Base-by-base conservation (phyloP, 2,888 invertebrate species). In the Eueremaeus valkanovi region DNA sequence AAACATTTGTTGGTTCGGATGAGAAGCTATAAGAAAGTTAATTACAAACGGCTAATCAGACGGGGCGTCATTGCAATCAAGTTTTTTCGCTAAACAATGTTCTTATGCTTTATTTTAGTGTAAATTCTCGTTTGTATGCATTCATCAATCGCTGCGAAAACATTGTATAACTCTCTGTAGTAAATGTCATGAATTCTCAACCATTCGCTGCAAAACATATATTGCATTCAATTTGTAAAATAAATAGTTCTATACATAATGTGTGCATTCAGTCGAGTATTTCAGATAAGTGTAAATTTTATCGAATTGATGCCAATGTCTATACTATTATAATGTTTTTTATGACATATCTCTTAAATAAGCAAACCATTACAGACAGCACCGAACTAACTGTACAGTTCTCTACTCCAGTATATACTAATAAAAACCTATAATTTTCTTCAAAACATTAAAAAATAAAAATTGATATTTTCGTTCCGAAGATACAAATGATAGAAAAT, bases 221-320 rank as follows among this genome's bases (percentile, higher is more conserved):
- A 21, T 21, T 33, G n/a, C 21, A 66, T 66, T 36, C n/a, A 66
- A 36, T 66, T 36, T 11, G 18, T 24, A 31, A 29, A 45, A 70
- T 21, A 21, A 61, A 31, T 6, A 55, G 21, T 8, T 55, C 3
- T 55, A 29, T 9, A 36, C 33, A 21, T 33, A n/a, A 45, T 31
- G 21, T 70, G 45, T 70, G 40, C 42, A 45, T 42, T 70, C 27
- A 45, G n/a, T 66, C 63, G 63, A 42, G 45, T 13, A 70, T 70
- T 70, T 27, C 27, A 70, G 42, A 70, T 70, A 70, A 70, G 70
- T 70, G 70, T 45, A n/a, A 45, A 70, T 70, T 68, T 68, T 36
- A 40, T 24, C 40, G 24, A 21, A 40, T 36, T 45, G 21, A 24
- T 36, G 70, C 40, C 70, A 70, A 36, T 40, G 27, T 27, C 24